Evolutionary conservation across 2,888 invertebrate species (phyloP).

Genomic region (Athalia cordata): DNA sequence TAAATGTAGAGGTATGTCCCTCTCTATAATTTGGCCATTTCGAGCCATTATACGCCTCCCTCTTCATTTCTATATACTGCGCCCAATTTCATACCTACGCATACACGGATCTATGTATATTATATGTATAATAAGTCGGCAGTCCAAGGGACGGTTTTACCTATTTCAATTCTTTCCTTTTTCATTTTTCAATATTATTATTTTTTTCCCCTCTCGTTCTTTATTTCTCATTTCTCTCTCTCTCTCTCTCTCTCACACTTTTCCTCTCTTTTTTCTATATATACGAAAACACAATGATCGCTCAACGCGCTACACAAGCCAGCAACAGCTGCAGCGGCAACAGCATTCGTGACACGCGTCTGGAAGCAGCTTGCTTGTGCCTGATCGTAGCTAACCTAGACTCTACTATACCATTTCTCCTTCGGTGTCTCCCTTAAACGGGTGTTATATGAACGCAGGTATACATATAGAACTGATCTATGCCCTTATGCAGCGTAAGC

Average conservation of each 20-base stretch:
- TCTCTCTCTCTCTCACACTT: not conserved
- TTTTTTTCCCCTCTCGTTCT: not conserved
- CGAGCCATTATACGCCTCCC: constrained; percentile 58
- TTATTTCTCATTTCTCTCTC: constrained; percentile 12
- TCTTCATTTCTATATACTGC: constrained; percentile 26
- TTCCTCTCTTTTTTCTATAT: not conserved
- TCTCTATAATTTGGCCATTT: constrained; percentile 67
- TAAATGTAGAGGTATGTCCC: constrained; percentile 42
- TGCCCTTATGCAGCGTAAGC: too few species aligned
- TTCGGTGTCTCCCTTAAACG: constrained; percentile 30
- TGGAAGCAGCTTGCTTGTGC: constrained; percentile 47
- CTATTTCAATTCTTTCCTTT: constrained; percentile 43
- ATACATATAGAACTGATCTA: not conserved
- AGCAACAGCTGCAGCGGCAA: constrained; percentile 55
- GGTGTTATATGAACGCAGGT: constrained; percentile 34
- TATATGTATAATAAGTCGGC: constrained; percentile 1
- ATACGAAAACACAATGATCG: constrained; percentile 58
- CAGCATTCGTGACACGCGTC: constrained; percentile 67
- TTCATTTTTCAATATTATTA: constrained; percentile 47
- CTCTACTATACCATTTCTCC: not conserved
- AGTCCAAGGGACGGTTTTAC: constrained; percentile 50
- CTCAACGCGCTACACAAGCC: constrained; percentile 22
- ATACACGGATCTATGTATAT: too few species aligned
- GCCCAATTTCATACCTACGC: constrained; percentile 40
- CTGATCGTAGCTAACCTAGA: not conserved